Conservation (phyloP, 2,797 vertebrate species). For the Monodelphis domestica region DNA sequence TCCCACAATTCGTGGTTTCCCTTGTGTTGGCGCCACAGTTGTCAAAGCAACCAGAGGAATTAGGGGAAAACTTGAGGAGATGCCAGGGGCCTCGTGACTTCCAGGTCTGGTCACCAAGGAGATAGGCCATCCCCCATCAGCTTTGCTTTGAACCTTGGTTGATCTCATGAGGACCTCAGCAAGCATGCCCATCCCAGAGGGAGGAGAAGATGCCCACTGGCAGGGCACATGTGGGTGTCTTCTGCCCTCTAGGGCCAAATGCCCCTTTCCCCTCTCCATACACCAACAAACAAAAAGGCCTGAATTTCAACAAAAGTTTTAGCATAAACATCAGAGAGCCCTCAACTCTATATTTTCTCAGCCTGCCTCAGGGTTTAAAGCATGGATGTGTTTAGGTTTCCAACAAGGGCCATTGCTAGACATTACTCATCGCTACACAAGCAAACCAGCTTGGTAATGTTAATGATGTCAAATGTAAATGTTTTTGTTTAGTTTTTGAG, state of each 20-base stretch:
- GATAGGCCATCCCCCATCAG: neutral
- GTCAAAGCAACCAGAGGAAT: conserved; percentile 48
- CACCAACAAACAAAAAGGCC: conserved; percentile 67
- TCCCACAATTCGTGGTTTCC: conserved; percentile 31
- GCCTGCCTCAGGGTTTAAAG: conserved; percentile 26
- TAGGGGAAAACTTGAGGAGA: conserved; percentile 35
- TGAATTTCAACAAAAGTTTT: conserved; percentile 61
- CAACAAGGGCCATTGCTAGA: conserved; percentile 56
- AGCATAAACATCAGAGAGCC: conserved; percentile 60
- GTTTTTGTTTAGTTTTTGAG: conserved; percentile 63
- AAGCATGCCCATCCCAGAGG: conserved; percentile 11
- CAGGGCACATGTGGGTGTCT: conserved; percentile 19
- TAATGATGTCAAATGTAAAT: conserved; percentile 58
- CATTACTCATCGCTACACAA: conserved; percentile 59
- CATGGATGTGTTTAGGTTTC: conserved; percentile 59
- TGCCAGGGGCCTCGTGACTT: conserved; percentile 3
- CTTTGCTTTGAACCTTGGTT: neutral
- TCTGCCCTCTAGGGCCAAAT: conserved; percentile 41
- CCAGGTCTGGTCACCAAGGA: neutral
- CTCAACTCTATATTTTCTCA: conserved; percentile 59
- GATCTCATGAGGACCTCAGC: neutral
- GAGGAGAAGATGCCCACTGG: neutral
- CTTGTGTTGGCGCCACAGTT: conserved; percentile 25
- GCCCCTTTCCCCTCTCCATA: conserved; percentile 58
- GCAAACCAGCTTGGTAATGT: conserved; percentile 42